Evolutionary conservation across 1,140 invertebrate species (phyloP).

Genomic region (Bursaphelenchus mucronatus): DNA sequence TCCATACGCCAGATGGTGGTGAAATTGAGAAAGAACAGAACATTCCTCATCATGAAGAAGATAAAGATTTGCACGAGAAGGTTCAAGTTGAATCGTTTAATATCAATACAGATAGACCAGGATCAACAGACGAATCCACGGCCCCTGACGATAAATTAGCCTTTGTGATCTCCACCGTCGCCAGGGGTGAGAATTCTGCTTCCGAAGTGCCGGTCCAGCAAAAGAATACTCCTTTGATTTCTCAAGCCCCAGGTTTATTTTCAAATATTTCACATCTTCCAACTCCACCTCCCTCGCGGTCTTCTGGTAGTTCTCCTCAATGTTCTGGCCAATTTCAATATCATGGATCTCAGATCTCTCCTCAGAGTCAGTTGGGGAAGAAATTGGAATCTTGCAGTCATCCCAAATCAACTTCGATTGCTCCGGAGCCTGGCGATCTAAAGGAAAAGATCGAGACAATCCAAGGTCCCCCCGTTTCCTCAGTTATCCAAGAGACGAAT

Average conservation of each 20-base stretch:
- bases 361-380: constrained; percentile 2
- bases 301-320: constrained; percentile 17
- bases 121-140: too few species aligned
- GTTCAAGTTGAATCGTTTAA: too few species aligned
- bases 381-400: not conserved
- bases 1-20: too few species aligned
- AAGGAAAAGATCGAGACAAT: not conserved
- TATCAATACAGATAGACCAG: too few species aligned
- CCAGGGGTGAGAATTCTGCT: too few species aligned
- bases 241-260: not conserved
- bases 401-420: not conserved
- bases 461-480: constrained; percentile 2
- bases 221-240: too few species aligned
- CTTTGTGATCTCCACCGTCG: too few species aligned
- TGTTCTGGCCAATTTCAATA: constrained; percentile 16
- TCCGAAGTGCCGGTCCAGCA: too few species aligned
- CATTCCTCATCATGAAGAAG: too few species aligned
- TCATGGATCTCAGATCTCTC: constrained; percentile 12
- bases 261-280: constrained; percentile 10
- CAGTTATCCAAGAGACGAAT: not conserved
- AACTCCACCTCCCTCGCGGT: constrained; percentile 18
- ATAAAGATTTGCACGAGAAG: too few species aligned
- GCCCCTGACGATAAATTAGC: too few species aligned
- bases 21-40: too few species aligned
- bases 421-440: not conserved